Base-by-base conservation (phyloP, 2,888 invertebrate species). In the Temnothorax rugatulus region DNA sequence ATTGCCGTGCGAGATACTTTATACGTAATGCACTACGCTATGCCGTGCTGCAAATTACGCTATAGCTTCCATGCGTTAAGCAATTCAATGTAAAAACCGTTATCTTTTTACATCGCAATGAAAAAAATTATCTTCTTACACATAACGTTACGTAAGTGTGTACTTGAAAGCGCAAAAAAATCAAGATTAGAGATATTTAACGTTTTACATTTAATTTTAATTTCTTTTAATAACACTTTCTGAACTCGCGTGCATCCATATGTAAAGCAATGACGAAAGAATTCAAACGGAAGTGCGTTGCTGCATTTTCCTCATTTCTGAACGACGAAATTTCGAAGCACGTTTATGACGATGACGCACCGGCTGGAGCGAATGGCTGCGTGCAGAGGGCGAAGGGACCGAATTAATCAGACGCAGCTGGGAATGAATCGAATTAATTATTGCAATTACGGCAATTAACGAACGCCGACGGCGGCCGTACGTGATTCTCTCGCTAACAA, bases 361-460 rank as follows among this genome's bases (percentile, higher is more conserved):
- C 84, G 71, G 86, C 76, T 86, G 88, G 81, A 74, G 73, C 82
- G 76, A 86, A 88, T 54, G 68, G 71, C 73, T 84, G 86, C 69
- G 73, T 82, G 77, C 73, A 38, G 73, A 82, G 54, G 21, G 79
- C 54, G 63, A 81, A 63, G 47, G 18, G 59, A 79, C 79, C 79
- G 54, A 79, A 87, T 89, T 87, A 88, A 89, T 88, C 83, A 88
- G 79, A 86, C 87, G 83, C 84, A 81, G 83, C 68, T 88, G 86
- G 83, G 87, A 88, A 87, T 84, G 83, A 88, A 84, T 74, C 86
- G 83, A 82, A 85, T 88, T 89, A 88, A 86, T 89, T 88, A 83
- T 84, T 82, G 87, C 87, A 84, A 85, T 87, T 88, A 85, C 79
- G 83, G 83, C 83, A 87, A 89, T 89, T 86, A 84, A 82, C 85